Evolutionary conservation across 2,888 invertebrate genomes (phyloP).

Genomic region (Tachystola acroxantha): DNA sequence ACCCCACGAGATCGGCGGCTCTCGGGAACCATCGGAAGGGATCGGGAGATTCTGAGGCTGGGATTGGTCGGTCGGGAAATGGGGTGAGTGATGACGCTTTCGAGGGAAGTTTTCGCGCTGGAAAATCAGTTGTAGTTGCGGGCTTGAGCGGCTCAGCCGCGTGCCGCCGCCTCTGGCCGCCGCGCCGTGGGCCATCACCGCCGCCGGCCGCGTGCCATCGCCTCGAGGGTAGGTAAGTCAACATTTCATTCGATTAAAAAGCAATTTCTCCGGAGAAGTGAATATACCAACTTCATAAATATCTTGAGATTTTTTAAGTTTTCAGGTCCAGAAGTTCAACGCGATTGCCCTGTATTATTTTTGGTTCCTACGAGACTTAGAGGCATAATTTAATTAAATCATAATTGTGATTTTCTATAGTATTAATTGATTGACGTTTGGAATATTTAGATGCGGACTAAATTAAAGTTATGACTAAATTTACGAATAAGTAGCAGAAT

Average conservation of each 20-base stretch:
- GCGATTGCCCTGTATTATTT: neutral
- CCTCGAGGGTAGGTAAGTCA: constrained; percentile 73
- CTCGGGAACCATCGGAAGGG: constrained; percentile 50
- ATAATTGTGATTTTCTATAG: too few relatives aligned
- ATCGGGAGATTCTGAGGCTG: constrained; percentile 34
- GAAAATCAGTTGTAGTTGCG: constrained; percentile 67
- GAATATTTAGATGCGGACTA: too few relatives aligned
- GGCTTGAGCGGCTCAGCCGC: constrained; percentile 59
- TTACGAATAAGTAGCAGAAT: too few relatives aligned
- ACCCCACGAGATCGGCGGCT: constrained; percentile 51
- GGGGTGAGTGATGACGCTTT: constrained; percentile 71
- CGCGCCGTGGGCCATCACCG: constrained; percentile 24
- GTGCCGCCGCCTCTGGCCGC: constrained; percentile 46
- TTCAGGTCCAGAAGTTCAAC: neutral
- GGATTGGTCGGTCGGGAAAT: constrained; percentile 53
- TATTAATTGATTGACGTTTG: too few relatives aligned
- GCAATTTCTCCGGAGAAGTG: constrained; percentile 63
- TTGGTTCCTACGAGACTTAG: neutral
- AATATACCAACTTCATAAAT: constrained; percentile 8
- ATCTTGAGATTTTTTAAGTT: constrained; percentile 10
- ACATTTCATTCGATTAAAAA: constrained; percentile 73
- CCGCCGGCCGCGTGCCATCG: constrained; percentile 33
- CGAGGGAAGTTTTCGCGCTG: constrained; percentile 72
- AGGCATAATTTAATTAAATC: too few relatives aligned
- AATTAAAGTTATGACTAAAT: too few relatives aligned